A percentile compares a stretch with the other conserved stretches of the same genome.
Evolutionary conservation across 2,888 invertebrate genomes (phyloP).

Genomic region (Orthosia gracilis): DNA sequence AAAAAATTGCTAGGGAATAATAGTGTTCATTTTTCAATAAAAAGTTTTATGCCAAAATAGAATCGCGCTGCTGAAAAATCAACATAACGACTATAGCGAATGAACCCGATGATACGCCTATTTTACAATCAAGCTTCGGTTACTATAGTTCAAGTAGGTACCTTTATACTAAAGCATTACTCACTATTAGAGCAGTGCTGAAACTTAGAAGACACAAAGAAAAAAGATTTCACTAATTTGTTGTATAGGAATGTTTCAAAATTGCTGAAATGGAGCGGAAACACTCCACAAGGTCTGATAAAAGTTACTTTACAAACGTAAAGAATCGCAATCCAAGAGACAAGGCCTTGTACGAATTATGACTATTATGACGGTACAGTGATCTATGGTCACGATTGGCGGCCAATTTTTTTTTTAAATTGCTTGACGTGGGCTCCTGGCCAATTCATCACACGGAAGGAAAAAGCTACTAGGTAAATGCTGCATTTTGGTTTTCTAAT

Average conservation of each 20-base stretch:
- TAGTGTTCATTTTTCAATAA: no score
- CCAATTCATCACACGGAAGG: neutral
- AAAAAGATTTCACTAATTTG: constrained; percentile 73
- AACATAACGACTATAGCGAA: no score
- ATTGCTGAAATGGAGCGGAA: constrained; percentile 80
- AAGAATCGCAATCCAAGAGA: constrained; percentile 59
- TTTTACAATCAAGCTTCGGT: neutral
- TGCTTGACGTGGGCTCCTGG: neutral
- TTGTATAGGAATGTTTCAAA: constrained; percentile 71
- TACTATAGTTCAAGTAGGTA: neutral
- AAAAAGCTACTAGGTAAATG: constrained; percentile 6
- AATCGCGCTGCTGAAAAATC: no score
- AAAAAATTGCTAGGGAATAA: no score
- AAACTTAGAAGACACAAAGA: constrained; percentile 23
- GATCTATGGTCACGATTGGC: constrained; percentile 30
- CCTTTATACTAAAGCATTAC: neutral
- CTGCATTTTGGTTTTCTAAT: neutral
- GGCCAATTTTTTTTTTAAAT: constrained; percentile 17
- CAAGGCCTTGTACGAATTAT: constrained; percentile 74
- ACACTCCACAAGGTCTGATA: constrained; percentile 75
- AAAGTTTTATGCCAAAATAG: no score
- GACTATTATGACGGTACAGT: constrained; percentile 64
- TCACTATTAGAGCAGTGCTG: neutral
- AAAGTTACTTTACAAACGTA: constrained; percentile 60
- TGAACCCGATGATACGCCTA: neutral